These are phyloP conservation scores for Timema podura DNA, from an alignment of 2,888 invertebrate species.

Conservation along the genomic window DNA sequence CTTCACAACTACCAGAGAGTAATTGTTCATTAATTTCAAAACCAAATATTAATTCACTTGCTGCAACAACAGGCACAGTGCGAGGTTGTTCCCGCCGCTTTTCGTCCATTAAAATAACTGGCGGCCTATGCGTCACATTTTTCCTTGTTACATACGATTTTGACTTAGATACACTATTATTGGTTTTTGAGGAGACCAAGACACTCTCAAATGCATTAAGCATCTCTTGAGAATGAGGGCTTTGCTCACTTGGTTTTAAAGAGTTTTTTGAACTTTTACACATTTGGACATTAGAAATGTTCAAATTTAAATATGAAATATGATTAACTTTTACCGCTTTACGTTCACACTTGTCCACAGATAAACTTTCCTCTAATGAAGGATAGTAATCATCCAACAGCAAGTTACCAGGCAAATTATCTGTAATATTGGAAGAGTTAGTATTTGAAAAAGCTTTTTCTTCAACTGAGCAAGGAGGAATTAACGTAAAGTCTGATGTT, in stretches of 20 bases:
- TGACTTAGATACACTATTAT: too few relatives aligned
- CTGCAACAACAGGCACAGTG: constrained; percentile 43
- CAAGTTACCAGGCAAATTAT: neutral
- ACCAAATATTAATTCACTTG: constrained; percentile 71
- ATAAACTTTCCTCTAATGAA: constrained; percentile 26
- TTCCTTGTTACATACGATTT: too few relatives aligned
- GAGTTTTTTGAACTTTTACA: neutral
- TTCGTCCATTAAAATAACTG: constrained; percentile 70
- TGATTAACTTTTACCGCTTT: constrained; percentile 15
- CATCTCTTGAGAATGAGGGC: too few relatives aligned
- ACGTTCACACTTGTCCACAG: constrained; percentile 22
- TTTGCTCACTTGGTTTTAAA: too few relatives aligned
- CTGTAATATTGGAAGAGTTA: neutral
- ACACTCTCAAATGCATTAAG: too few relatives aligned
- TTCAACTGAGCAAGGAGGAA: constrained; percentile 22
- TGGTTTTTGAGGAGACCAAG: too few relatives aligned
- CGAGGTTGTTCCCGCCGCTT: constrained; percentile 37
- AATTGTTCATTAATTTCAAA: constrained; percentile 74
- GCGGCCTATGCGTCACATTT: constrained; percentile 49
- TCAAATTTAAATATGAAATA: constrained; percentile 4
- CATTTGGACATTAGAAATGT: neutral
- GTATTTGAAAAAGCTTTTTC: constrained; percentile 10
- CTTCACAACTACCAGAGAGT: constrained; percentile 42
- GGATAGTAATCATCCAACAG: constrained; percentile 23
- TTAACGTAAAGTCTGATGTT: constrained; percentile 28